Percentiles rank a stretch among this genome's conserved stretches.
Conservation (phyloP, 1,140 invertebrate species). For the Sitodiplosis mosellana region DNA sequence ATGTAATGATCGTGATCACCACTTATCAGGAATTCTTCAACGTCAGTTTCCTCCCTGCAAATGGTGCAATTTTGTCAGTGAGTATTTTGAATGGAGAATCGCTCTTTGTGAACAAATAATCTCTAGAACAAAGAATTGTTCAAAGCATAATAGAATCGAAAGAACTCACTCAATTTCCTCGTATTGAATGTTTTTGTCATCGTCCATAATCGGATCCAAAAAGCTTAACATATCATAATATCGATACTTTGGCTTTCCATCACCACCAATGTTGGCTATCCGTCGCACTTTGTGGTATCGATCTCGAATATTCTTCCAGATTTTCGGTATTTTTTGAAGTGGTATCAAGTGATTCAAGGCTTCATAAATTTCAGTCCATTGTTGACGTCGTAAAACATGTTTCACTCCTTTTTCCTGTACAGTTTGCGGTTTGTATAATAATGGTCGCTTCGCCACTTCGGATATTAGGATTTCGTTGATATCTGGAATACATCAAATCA, state of each 20-base stretch:
- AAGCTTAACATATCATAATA: background rate
- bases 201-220: background rate
- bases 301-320: slow-evolving; percentile 2
- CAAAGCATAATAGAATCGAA: too few relatives aligned
- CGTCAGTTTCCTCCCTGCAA: too few relatives aligned
- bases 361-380: background rate
- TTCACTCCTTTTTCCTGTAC: background rate
- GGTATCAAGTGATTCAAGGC: background rate
- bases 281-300: background rate
- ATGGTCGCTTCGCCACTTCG: background rate
- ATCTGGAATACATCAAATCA: background rate
- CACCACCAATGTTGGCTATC: too few relatives aligned
- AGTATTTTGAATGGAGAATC: too few relatives aligned
- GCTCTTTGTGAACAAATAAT: too few relatives aligned
- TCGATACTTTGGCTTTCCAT: background rate
- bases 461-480: background rate
- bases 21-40: too few relatives aligned
- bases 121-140: too few relatives aligned
- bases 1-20: too few relatives aligned
- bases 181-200: too few relatives aligned
- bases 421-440: background rate
- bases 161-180: too few relatives aligned
- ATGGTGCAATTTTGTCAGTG: too few relatives aligned
- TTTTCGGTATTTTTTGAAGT: background rate
- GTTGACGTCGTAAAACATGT: background rate